A percentile compares a stretch with the other conserved stretches of the same genome.
Conservation (phyloP, 2,888 invertebrate genomes). For the Cephus spinipes region DNA sequence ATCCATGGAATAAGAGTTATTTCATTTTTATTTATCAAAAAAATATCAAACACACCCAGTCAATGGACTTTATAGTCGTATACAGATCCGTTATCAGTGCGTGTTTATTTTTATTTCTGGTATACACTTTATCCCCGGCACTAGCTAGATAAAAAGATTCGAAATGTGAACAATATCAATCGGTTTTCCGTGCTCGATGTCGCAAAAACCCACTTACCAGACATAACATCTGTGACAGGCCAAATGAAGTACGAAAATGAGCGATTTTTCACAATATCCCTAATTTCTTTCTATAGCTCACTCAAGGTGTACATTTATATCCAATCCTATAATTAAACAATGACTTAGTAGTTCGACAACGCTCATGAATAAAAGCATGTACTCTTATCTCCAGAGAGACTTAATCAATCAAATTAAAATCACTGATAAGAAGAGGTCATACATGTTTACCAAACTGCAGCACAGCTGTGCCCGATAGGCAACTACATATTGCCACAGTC, state of each 20-base stretch:
- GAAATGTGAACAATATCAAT: background rate
- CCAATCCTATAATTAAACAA: background rate
- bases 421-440: constrained; percentile 34
- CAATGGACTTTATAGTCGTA: background rate
- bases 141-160: background rate
- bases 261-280: background rate
- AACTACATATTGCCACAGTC: background rate
- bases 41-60: background rate
- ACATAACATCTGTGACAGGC: background rate
- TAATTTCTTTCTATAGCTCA: background rate
- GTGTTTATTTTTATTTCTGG: background rate
- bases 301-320: background rate
- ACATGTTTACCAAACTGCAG: constrained; percentile 28
- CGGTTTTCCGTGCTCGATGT: background rate
- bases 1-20: background rate
- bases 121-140: background rate
- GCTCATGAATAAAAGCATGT: background rate
- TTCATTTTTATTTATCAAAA: background rate
- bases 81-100: background rate
- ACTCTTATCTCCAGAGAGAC: background rate
- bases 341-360: background rate
- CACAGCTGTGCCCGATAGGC: constrained; percentile 24
- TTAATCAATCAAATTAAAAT: constrained; percentile 25
- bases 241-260: background rate
- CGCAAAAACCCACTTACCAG: background rate